Conservation (phyloP, 2,888 invertebrate genomes). For the Tachina grossa region DNA sequence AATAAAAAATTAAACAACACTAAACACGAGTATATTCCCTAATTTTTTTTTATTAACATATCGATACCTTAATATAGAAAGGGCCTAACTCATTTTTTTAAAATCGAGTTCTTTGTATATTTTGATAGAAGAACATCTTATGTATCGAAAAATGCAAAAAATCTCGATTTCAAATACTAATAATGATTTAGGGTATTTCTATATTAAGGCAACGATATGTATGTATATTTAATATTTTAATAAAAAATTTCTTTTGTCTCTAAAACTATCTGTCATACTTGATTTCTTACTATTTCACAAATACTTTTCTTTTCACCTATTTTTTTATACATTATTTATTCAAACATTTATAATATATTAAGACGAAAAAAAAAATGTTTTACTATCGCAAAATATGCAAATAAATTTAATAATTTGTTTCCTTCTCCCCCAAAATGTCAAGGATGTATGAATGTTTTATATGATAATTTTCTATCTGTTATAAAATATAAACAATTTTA, state of each 20-base stretch:
- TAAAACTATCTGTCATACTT: neutral
- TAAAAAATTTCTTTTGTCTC: neutral
- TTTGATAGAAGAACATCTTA: too few relatives aligned
- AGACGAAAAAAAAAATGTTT: neutral
- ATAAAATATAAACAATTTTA: slow-evolving; percentile 7
- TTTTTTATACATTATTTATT: neutral
- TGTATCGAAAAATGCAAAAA: too few relatives aligned
- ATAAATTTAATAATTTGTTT: slow-evolving; percentile 39
- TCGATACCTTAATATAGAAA: too few relatives aligned
- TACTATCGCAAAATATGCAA: slow-evolving; percentile 24
- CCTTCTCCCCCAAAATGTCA: slow-evolving; percentile 43
- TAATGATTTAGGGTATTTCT: too few relatives aligned
- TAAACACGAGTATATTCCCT: too few relatives aligned
- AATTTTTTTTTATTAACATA: too few relatives aligned
- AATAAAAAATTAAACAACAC: too few relatives aligned
- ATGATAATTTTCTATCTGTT: neutral
- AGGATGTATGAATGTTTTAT: slow-evolving; percentile 52
- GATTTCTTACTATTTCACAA: neutral
- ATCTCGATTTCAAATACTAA: too few relatives aligned
- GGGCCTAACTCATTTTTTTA: too few relatives aligned
- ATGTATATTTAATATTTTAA: neutral
- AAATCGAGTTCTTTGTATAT: too few relatives aligned
- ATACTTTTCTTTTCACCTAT: neutral
- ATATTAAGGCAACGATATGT: too few relatives aligned
- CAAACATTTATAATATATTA: neutral